Base-by-base conservation (phyloP, 2,888 invertebrate genomes). In the Crossocerus cetratus region DNA sequence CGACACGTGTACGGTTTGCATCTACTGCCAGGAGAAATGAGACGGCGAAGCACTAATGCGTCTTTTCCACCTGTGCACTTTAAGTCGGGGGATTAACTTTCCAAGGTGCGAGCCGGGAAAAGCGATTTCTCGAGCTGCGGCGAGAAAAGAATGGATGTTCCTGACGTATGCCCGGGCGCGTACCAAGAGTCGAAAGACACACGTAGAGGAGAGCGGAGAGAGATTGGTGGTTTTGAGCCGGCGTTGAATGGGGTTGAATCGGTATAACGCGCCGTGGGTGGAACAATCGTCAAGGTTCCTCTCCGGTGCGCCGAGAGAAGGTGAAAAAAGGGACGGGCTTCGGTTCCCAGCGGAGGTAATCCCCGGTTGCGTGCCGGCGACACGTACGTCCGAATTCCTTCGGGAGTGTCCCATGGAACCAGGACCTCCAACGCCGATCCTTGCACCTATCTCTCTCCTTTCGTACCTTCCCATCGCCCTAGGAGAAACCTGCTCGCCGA, bases 321-420 rank as follows among this genome's bases (percentile, higher is more conserved):
- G 75, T 61, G 61, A 69, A 78, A 70, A 65, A 68, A 60, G 67
- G 65, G 56, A 58, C 43, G 54, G 20, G 49, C 53, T 42, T 4
- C 69, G 65, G 69, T n/a, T 56, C 62, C 5, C 53, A 49, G 20
- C 61, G 14, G 32, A 18, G 60, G 55, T 82, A 83, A 82, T 82
- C 83, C 79, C 56, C 43, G 69, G 59, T 70, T 64, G 55, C 59
- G 56, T 55, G 65, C 58, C 70, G 59, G 44, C 63, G 65, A 67
- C 83, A 83, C 83, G 83, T 83, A 70, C 75, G 32, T 8, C 44
- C 59, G 65, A 72, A 83, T 82, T 82, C 80, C 72, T 69, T 58
- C 59, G 68, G 65, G 73, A 71, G 14, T 69, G 60, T 32, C 32
- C 56, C 67, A 54, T 64, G 67, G 53, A 54, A 43, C 22, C 13